Evolutionary conservation across 2,888 invertebrate genomes (phyloP).

Genomic region (Penaeus monodon): DNA sequence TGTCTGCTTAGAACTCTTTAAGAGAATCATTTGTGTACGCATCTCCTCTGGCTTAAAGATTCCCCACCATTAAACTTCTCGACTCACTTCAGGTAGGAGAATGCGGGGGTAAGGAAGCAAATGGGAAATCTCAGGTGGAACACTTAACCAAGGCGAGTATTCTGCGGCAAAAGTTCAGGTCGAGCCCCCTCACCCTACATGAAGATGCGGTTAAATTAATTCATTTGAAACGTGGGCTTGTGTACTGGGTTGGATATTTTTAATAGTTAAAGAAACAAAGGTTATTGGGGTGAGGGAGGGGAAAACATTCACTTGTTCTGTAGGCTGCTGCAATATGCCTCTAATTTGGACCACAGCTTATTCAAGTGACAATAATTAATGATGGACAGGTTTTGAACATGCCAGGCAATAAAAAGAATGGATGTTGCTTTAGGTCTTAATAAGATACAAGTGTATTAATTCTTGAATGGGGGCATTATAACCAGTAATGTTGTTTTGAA

Average conservation of each 20-base stretch:
- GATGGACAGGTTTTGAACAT: conserved; percentile 4
- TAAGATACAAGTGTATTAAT: not conserved
- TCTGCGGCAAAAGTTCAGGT: too few species aligned
- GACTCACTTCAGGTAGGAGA: conserved; percentile 12
- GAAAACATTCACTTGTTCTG: conserved; percentile 12
- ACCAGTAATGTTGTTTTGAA: conserved; percentile 14
- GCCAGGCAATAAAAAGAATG: conserved; percentile 28
- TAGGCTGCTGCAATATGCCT: not conserved
- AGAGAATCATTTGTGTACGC: conserved; percentile 2
- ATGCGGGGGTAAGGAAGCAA: conserved; percentile 23
- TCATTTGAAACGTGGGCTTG: too few species aligned
- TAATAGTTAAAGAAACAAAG: conserved; percentile 7
- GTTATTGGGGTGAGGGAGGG: not conserved
- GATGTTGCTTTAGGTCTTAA: conserved; percentile 15
- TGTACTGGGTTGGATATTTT: too few species aligned
- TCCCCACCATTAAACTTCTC: not conserved
- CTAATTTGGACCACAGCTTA: not conserved
- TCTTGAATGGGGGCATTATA: conserved; percentile 25
- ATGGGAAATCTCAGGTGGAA: conserved; percentile 37
- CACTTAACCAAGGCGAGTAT: conserved; percentile 14
- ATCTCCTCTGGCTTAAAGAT: conserved; percentile 6
- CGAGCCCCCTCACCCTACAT: too few species aligned
- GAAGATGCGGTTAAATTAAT: too few species aligned
- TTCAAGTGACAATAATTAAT: conserved; percentile 19
- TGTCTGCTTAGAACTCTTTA: conserved; percentile 2